Conservation (phyloP, 2,113 vertebrate species). For the Mellivora capensis region DNA sequence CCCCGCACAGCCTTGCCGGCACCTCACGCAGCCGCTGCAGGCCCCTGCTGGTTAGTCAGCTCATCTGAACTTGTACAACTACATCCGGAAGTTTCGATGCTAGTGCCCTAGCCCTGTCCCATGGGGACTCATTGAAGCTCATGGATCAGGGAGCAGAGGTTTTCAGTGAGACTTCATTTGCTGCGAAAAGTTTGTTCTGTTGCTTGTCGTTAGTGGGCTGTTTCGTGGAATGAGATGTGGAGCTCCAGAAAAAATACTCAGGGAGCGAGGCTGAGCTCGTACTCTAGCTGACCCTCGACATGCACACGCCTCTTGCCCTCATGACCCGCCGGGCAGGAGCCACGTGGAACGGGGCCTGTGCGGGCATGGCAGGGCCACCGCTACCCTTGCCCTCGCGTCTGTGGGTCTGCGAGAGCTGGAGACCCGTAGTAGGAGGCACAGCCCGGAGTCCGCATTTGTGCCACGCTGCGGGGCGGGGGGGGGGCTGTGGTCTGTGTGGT, state of each 20-base stretch:
- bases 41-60: background rate
- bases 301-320: background rate
- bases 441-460: background rate
- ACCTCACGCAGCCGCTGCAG: background rate
- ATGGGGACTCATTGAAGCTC: no score
- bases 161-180: background rate
- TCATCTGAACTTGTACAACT: background rate
- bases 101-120: background rate
- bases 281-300: rapidly evolving
- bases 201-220: background rate
- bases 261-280: background rate
- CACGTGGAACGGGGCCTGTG: background rate
- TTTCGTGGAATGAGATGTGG: background rate
- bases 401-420: background rate
- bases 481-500: no score
- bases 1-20: no score
- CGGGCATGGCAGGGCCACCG: no score
- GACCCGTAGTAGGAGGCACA: no score
- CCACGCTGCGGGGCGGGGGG: no score
- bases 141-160: background rate
- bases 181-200: no score
- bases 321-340: no score
- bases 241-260: background rate
- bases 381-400: background rate
- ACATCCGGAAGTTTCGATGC: background rate